Evolutionary conservation across 2,113 vertebrate genomes (phyloP), one percentile per base, ranked within the genome.

Genomic region (Pollachius pollachius): DNA sequence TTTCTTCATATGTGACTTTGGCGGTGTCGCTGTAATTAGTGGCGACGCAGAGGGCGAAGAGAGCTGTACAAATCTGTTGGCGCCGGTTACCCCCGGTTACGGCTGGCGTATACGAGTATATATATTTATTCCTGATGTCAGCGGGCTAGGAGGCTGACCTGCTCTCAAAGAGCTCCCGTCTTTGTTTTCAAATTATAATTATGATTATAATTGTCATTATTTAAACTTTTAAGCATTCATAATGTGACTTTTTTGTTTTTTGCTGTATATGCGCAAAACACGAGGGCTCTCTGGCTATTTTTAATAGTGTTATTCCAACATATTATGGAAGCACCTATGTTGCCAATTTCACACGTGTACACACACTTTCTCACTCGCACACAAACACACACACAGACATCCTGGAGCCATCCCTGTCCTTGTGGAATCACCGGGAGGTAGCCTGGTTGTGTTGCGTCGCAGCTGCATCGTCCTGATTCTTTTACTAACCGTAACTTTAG

Each of bases 81-180:
- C 72, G 59, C 78, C 73, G 60, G 70, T 75, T 85, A 75, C 70
- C 76, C 84, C 84, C 75, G 84, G 84, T 78, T 79, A 62, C 73
- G 25, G 41, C 11, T 48, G 41, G 9, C 41, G 75, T 87, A 80
- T 85, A 81, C 82, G 64, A 61, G 84, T 88, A 79, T 64, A 85
- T 88, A 79, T 91, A 91, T 91, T 90, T 90, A 91, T 88, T 91
- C 89, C 82, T 87, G 86, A 85, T 88, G 84, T 65, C 88, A 86
- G 89, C 88, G 69, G 64, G 78, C 73, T 82, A 75, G 82, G 41
- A 86, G 79, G 87, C 84, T 74, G 76, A 89, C 83, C 84, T 85
- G 91, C 91, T 93, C 90, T 94, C 89, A 92, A 94, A 95, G 93
- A 91, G 91, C 89, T 81, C 70, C 84, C 76, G 74, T 91, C 83